phyloP scores from a whole-genome alignment of 2,888 invertebrate genomes.

The Cecidostiba fungosa region DNA sequence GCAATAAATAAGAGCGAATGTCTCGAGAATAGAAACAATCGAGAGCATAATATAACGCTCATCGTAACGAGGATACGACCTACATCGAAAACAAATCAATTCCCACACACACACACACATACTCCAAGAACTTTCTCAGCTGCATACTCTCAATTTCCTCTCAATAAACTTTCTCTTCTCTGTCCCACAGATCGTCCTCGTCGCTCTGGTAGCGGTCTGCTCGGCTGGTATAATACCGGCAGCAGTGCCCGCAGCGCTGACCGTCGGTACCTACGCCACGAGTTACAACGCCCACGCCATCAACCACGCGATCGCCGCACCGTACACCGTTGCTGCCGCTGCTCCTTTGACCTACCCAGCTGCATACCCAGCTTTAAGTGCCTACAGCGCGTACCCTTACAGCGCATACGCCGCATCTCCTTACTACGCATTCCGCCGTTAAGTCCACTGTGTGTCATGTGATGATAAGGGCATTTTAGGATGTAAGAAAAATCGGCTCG shows the following conservation, averaged over 20 bases:
- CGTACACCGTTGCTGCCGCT: slow-evolving; percentile 80
- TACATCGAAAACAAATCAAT: background rate
- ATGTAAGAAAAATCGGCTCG: too few relatives aligned
- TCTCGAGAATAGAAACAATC: background rate
- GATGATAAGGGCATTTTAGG: too few relatives aligned
- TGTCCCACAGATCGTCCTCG: slow-evolving; percentile 71
- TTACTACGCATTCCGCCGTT: background rate
- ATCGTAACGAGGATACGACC: background rate
- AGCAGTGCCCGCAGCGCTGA: slow-evolving; percentile 81
- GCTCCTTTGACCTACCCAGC: slow-evolving; percentile 69
- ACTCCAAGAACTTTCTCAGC: background rate
- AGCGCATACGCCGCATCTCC: slow-evolving; percentile 65
- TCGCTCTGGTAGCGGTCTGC: slow-evolving; percentile 73
- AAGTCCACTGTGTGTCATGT: background rate
- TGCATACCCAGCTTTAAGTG: slow-evolving; percentile 67
- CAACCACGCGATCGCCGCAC: slow-evolving; percentile 88
- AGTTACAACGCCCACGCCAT: slow-evolving; percentile 89
- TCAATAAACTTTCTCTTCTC: background rate
- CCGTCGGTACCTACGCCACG: slow-evolving; percentile 87
- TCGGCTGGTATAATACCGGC: slow-evolving; percentile 73
- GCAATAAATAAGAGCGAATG: background rate
- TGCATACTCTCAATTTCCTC: background rate
- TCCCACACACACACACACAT: background rate
- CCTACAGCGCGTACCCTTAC: slow-evolving; percentile 66
- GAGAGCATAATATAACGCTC: background rate